Evolutionary conservation across 2,888 invertebrate species (phyloP), one percentile per base, ranked within the genome.

Genomic region (Bombyx huttoni): DNA sequence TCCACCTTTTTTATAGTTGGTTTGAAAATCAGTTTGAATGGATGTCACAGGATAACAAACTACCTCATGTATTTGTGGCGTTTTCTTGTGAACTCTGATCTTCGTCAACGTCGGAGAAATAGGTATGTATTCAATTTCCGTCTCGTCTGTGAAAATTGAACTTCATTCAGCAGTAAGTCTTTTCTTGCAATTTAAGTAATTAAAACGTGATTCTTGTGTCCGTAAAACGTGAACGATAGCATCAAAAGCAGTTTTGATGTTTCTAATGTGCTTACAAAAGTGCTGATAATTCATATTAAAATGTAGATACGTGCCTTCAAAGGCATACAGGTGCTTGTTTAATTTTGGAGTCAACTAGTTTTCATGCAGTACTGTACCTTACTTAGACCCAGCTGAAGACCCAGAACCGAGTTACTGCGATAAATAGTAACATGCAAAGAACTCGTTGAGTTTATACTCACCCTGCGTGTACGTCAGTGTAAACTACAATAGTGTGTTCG

Each of bases 81-180:
- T 78, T 70, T 90, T 91, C 85, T 92, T 93, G 76, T 93, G 93
- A 51, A 94, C 91, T 75, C 93, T 90, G 73, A 95, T 94, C 88
- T 94, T 93, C 64, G 94, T 95, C 71, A 94, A 84, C 61, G 94
- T 94, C 50, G 94, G 92, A 59, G 94, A 93, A 68, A 94, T 93
- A 70, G 94, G 94, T 80, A 94, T 93, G 80, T 94, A 95, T 89
- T 95, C 94, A 75, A 94, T 92, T 86, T 93, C 92, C 68, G 92
- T 87, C 73, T 92, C 91, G 89, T 94, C 94, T 94, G 93, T 85
- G 91, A 89, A 91, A 82, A 40, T 40, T 40, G 9, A 40, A 40
- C 12, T 40, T 40, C 12, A 7, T 40, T 40, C 40, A 40, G 40
- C 2, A 40, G 40, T 12, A 40, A 10, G 9, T 40, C 40, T 12